A percentile compares a stretch with the other conserved stretches of the same genome.
Conservation (phyloP, 1,140 invertebrate genomes). For the Daktulosphaira vitifoliae region DNA sequence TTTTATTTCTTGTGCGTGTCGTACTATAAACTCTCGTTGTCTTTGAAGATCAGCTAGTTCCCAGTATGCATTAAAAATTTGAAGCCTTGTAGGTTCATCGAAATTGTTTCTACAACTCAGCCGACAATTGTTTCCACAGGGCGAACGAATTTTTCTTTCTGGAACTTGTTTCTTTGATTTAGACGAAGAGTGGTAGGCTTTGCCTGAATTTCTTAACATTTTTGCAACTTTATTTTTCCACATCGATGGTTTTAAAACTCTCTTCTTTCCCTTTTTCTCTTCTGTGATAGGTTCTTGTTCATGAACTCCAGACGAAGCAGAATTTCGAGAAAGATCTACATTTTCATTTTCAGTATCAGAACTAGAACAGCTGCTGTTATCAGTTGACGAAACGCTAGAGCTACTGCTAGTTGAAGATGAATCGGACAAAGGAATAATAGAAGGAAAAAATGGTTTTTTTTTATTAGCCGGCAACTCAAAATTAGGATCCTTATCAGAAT, state of each 20-base stretch:
- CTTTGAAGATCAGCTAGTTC: too few species aligned
- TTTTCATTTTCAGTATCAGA: constrained; percentile 9
- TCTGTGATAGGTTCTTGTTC: constrained; percentile 2
- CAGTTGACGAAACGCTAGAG: neutral
- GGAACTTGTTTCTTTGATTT: constrained; percentile 8
- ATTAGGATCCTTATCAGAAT: constrained; percentile 8
- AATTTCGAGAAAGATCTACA: constrained; percentile 11
- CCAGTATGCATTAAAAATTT: too few species aligned
- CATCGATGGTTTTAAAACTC: neutral
- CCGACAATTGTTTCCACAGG: neutral
- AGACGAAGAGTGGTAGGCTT: constrained; percentile 4
- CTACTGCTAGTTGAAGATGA: constrained; percentile 8
- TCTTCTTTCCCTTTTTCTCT: neutral
- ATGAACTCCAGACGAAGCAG: neutral
- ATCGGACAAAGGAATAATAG: neutral
- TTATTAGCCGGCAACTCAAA: neutral
- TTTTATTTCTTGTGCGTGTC: too few species aligned
- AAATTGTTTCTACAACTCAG: neutral
- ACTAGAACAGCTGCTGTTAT: neutral
- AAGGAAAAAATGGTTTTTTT: neutral
- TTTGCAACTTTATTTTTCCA: too few species aligned
- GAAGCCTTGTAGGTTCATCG: neutral
- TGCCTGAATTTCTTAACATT: neutral
- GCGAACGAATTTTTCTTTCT: neutral
- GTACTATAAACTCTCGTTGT: too few species aligned